Evolutionary conservation across 2,888 invertebrate genomes (phyloP).

Genomic region (Morpho deidamia): DNA sequence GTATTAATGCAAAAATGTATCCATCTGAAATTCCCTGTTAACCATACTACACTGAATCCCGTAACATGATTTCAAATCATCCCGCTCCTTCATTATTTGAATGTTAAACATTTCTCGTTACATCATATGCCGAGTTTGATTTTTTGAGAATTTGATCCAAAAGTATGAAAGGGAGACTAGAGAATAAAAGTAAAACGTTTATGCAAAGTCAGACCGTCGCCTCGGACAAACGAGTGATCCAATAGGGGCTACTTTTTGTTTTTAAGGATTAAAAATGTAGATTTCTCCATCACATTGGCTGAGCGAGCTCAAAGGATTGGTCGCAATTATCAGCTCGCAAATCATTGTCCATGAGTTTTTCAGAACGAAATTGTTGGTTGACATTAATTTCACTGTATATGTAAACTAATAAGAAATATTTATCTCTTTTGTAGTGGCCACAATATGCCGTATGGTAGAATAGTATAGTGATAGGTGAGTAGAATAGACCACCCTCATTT

Average conservation of each 20-base stretch:
- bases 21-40: too few relatives aligned
- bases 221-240: slow-evolving; percentile 34
- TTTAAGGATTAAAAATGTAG: slow-evolving; percentile 30
- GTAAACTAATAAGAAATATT: too few relatives aligned
- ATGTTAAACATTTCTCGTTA: not conserved
- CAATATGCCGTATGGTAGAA: too few relatives aligned
- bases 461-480: too few relatives aligned
- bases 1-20: too few relatives aligned
- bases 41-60: too few relatives aligned
- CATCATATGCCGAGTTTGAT: slow-evolving; percentile 8
- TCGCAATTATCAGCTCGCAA: slow-evolving; percentile 22
- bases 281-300: slow-evolving; percentile 26
- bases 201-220: slow-evolving; percentile 30
- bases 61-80: too few relatives aligned
- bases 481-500: too few relatives aligned
- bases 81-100: too few relatives aligned
- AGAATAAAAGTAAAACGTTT: slow-evolving; percentile 32
- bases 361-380: slow-evolving; percentile 10
- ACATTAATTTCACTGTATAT: not conserved
- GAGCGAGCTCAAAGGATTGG: slow-evolving; percentile 27
- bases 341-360: slow-evolving; percentile 14
- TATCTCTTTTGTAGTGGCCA: too few relatives aligned
- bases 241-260: slow-evolving; percentile 33
- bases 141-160: slow-evolving; percentile 14
- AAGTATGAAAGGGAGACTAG: slow-evolving; percentile 22